Base-by-base conservation (phyloP, 1,140 invertebrate genomes). In the Harlomillsia oculata region DNA sequence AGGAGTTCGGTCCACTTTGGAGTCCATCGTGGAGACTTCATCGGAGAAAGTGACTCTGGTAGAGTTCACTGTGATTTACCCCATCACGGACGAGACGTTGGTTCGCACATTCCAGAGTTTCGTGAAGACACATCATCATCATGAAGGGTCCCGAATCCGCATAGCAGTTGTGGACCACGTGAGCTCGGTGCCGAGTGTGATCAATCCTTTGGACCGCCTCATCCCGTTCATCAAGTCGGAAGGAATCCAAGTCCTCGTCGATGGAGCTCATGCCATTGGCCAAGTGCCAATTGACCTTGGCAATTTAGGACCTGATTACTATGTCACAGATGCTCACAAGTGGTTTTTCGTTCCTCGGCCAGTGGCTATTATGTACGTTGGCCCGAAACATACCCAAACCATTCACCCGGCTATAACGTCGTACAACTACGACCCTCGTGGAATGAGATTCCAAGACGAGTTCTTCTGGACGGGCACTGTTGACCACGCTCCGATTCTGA, bases 381-480 rank as follows among this genome's bases (percentile, higher is more conserved):
- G 44, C 11, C 58, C 58, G 32, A 26, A 34, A 9, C 37, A 44
- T 5, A 55, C 58, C 30, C 23, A 6, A 1, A 37, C 13, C 3
- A 58, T 62, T 36, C 60, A 62, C 28, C 51, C 60, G 2, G 55
- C 55, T 3, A 5, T 8, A n/a, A 58, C 58, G 32, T 36, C 44
- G 1, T 25, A 23, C 0, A 26, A 37, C 13, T 62, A 62, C 21
- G 26, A n/a, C 21, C 3, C 13, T 3, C 55, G 43, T 1, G 3
- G n/a, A n/a, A 3, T 34, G 1, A 36, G 36, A 18, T 58, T 58
- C 18, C 55, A 62, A 18, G 16, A 50, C 5, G 60, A 62, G 29
- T 58, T 62, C 39, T 58, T 37, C 30, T 62, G 56, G 55, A 62
- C 60, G 11, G 60, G 59, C 5, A 61, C 59, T 21, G 56, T 61